Evolutionary conservation across 2,113 vertebrate species (phyloP), one percentile per base, ranked within the genome.

Genomic region (Prietella phreatophila): DNA sequence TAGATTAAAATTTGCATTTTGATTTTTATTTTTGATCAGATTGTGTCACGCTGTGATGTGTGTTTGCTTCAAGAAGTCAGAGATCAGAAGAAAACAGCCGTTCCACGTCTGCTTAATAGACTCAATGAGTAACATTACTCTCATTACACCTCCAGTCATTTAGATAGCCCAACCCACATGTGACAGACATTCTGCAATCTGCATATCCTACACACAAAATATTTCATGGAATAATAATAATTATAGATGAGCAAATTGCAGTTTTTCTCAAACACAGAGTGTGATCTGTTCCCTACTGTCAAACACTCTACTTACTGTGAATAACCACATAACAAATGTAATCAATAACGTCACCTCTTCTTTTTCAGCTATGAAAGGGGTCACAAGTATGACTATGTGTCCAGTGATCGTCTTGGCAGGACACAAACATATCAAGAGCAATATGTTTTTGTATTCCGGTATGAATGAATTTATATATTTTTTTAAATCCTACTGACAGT

Each of bases 381-480:
- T 1, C 90, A 94, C 69, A 17, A 27, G 11, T 96, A 96, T 80
- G 22, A 85, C 0, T 75, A 82, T 33, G 90, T 96, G 90, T 90
- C 94, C 73, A 97, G 96, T 75, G 91, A 87, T 67, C 90, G 96
- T 17, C 94, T 97, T 47, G 96, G 96, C 33, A 90, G 93, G 60
- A 90, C 92, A 0, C 87, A 88, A 0, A 87, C 91, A 0, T 97
- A 97, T 91, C 95, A 95, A 91, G 96, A 97, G 92, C 96, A 97
- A 92, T 96, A 96, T 27, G 94, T 96, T 83, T 97, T 97, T 83
- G 58, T 96, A 11, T 96, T 95, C 93, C 95, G 96, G 96, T 96
- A 93, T 8, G 2, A 27, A 79, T n/a, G 10, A 47, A 22, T 27
- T 76, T 20, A 85, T 50, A 65, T 56, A 3, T 30, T 71, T 56